Evolutionary conservation across 2,113 vertebrate species (phyloP).

Genomic region (Verasper variegatus): DNA sequence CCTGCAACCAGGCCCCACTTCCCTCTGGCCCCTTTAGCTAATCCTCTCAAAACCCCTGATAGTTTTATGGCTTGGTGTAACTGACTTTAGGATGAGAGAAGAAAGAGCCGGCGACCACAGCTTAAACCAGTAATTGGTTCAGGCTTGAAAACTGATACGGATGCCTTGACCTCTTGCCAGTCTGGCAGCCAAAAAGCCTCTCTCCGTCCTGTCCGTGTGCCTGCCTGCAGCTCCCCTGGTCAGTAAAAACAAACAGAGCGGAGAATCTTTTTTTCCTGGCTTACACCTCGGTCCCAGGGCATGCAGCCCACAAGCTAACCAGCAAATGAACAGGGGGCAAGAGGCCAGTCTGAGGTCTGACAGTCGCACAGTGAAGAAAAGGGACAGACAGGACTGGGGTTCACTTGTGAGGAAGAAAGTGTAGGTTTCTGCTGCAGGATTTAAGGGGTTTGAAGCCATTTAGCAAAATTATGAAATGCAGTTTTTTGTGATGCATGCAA

Average conservation of each 20-base stretch:
- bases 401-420: constrained; percentile 42
- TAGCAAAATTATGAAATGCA: not conserved
- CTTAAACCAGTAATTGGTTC: constrained; percentile 76
- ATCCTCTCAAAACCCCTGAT: constrained; percentile 69
- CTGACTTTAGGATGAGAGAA: constrained; percentile 68
- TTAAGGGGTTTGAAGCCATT: too few species aligned
- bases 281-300: constrained; percentile 70
- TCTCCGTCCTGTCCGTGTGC: constrained; percentile 56
- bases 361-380: constrained; percentile 36
- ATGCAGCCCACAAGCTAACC: constrained; percentile 51
- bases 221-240: constrained; percentile 60
- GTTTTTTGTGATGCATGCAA: not conserved
- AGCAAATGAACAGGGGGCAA: constrained; percentile 58
- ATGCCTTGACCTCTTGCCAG: constrained; percentile 61
- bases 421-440: constrained; percentile 1
- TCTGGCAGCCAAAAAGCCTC: constrained; percentile 56
- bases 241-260: constrained; percentile 74
- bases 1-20: constrained; percentile 48
- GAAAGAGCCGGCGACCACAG: constrained; percentile 67
- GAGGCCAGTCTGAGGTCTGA: constrained; percentile 60
- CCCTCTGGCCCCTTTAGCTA: constrained; percentile 50
- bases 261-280: constrained; percentile 73
- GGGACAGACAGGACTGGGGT: constrained; percentile 25
- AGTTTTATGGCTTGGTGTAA: constrained; percentile 74
- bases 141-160: constrained; percentile 71